These are phyloP conservation scores for Anolis carolinensis DNA, from an alignment of 2,113 vertebrate species.

Conservation along the genomic window DNA sequence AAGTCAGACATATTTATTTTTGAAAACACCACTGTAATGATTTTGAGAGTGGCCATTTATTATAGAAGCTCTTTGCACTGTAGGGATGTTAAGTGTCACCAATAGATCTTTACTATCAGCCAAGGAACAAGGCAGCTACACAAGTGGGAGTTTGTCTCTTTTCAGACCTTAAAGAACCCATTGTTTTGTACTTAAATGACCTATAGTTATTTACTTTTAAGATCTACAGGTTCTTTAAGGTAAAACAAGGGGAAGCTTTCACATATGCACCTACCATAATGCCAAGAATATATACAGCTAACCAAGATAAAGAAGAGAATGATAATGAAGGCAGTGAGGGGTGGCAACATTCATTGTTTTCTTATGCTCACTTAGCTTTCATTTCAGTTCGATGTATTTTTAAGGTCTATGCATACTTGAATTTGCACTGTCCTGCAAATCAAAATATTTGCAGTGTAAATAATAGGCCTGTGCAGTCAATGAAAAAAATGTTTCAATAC, in stretches of 20 bases:
- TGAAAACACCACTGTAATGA: neutral
- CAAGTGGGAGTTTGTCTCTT: neutral
- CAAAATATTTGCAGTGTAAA: neutral
- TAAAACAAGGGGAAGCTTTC: neutral
- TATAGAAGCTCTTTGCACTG: neutral
- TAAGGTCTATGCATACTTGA: neutral
- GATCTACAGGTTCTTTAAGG: neutral
- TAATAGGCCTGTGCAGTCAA: neutral
- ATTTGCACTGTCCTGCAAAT: neutral
- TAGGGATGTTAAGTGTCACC: neutral
- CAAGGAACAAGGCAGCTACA: neutral
- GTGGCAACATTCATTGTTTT: neutral
- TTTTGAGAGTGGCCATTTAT: neutral
- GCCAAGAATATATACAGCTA: neutral
- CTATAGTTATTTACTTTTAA: neutral
- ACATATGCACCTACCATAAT: neutral
- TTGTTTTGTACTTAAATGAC: neutral
- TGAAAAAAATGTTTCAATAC: too few species aligned
- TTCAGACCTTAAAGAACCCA: neutral
- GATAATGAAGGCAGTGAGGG: neutral
- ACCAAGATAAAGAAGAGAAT: neutral
- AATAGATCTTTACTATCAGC: neutral
- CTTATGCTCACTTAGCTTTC: neutral
- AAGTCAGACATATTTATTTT: slow-evolving; percentile 21
- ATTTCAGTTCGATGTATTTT: neutral